Evolutionary conservation across 2,888 invertebrate species (phyloP), one percentile per base, ranked within the genome.

Genomic region (Mongoloraphidia duomilia): DNA sequence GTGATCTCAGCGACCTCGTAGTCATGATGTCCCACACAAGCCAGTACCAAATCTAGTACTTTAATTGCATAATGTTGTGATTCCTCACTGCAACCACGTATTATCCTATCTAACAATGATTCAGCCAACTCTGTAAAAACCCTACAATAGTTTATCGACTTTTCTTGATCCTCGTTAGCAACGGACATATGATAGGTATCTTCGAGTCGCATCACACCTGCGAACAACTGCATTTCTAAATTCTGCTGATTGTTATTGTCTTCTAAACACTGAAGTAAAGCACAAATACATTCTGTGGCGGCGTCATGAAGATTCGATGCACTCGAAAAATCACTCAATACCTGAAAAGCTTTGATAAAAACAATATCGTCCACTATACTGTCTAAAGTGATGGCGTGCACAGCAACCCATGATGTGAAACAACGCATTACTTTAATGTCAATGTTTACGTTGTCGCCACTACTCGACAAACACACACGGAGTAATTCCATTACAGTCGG

Each of bases 1-100:
- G 97, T 94, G 57, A 96, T 90, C 63, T 82, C 82, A 35, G 82
- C 81, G 59, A 94, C 92, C 77, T 96, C 94, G 70, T 94, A 97
- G 66, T 97, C 95, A 68, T 95, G 94, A 72, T 97, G 95, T 0
- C 93, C 93, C 9, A 93, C 89, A 68, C 96, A 94, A 37, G 85
- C 81, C 43, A 97, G 72, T 9, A 94, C 83, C 56, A 95, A 72
- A 64, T 97, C 94, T 52, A 98, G 71, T 3, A 89, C 82, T 63
- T 86, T 82, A 53, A 93, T 72, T 1, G 86, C 82, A 68, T 84
- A 88, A 66, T 89, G 86, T 14, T 76, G 74, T 51, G 68, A 65
- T 9, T 76, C 75, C 10, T 75, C 73, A 41, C 73, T 72, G 49
- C 79, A 77, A 39, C 76, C 72, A 44, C 68, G 67, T 9, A 93